Evolutionary conservation across 2,113 vertebrate genomes (phyloP), one percentile per base, ranked within the genome.

Genomic region (Mola mola): DNA sequence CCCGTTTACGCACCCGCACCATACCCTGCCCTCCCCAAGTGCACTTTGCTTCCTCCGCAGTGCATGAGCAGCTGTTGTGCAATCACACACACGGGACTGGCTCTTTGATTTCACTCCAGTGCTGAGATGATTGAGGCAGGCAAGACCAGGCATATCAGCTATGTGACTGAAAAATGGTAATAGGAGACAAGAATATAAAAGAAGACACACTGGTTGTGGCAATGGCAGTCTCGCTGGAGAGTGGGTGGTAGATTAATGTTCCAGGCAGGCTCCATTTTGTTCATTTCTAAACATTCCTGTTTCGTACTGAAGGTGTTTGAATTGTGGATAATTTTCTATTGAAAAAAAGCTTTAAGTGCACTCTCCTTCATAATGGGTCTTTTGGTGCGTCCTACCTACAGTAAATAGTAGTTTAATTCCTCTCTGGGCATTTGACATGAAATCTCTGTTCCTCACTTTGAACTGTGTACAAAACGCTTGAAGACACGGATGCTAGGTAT

Each of bases 81-180:
- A 93, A 93, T 91, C 76, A 29, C 81, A 79, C 82, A 76, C 75
- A 37, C 76, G 79, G 82, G 65, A 81, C 55, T 69, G n/a, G 58
- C 76, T 85, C 87, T 92, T 92, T 91, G 89, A 90, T 91, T 91
- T 91, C 65, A 58, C 76, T 74, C 82, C 60, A 71, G 79, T 8
- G 28, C 69, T 66, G 75, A 84, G 84, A 86, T 65, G 79, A 91
- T 78, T 81, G 88, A 84, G 76, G 81, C 85, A 88, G 90, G 86
- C 92, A 93, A 93, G 92, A 93, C 92, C 84, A 86, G 91, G 83
- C 92, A 92, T 66, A 93, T 92, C 87, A 90, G 85, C 89, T 90
- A 88, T 90, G 89, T 75, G 63, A 78, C 73, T 80, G 73, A 78
- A 84, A 91, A 87, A 86, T 79, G 82, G 88, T 75, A 89, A 87